Base-by-base conservation (phyloP, 2,888 invertebrate genomes). In the Heliconius ethilla region DNA sequence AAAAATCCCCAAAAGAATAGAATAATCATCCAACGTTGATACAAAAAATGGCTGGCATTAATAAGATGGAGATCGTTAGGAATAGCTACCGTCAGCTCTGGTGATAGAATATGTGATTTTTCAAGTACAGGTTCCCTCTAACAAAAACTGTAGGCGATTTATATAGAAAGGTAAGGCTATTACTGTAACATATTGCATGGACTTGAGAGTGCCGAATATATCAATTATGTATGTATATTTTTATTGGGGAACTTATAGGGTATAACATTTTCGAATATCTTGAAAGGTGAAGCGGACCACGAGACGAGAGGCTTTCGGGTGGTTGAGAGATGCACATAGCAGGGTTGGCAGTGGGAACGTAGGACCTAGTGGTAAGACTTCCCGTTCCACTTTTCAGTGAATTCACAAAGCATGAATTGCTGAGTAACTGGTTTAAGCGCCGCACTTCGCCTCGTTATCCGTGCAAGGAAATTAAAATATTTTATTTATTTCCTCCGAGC, bases 11-110 rank as follows among this genome's bases (percentile, higher is more conserved):
- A 11, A 72, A 72, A 72, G 51, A 72, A 72, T 72, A 75, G 76
- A 79, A 80, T 79, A 82, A 80, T 78, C 77, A 80, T 81, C 79
- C 66, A 75, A 22, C 77, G 75, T 81, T 80, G 66, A 77, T 78
- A 78, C 77, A 82, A 81, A 82, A 78, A 77, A 77, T 78, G 79
- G 79, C 51, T n/a, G 51, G 65, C 82, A 82, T 82, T 81, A 81
- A 78, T 79, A 80, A 79, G 79, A 78, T 79, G 81, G 70, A 78
- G 70, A 70, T 82, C 80, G 80, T 82, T 82, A 82, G 80, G 79
- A 65, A 79, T 75, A 55, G 74, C 78, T 76, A 70, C 67, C 77
- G 76, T 78, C 79, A 76, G 78, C 75, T 29, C 40, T 51, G 75
- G 75, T 33, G 33, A 33, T 33, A 33, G 33, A 33, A 69, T 77